Base-by-base conservation (phyloP, 2,888 invertebrate species). In the Monoplex corrugatus region DNA sequence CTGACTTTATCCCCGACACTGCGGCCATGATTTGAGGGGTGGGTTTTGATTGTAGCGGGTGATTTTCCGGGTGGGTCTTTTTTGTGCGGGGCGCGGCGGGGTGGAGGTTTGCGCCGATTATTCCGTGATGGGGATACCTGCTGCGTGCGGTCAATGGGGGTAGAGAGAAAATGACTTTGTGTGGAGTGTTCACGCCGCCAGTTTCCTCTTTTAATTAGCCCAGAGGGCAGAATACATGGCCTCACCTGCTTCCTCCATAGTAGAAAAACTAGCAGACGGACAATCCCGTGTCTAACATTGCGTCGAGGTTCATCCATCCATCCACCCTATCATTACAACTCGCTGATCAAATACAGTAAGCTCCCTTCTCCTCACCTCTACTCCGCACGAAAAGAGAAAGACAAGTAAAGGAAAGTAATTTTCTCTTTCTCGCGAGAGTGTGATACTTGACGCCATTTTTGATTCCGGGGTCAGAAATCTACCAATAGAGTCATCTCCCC, bases 401-500 rank as follows among this genome's bases (percentile, higher is more conserved):
- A 40, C 6, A 19, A n/a, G 28, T 6, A 78, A 23, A 23, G 19
- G 50, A 16, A 50, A 43, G 78, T 80, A 80, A 80, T 80, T 80
- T 32, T 68, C 40, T 23, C 23, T 19, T 40, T 43, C 23, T 43
- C 40, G 78, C 43, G 78, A 80, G 78, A 80, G 78, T 80, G 84
- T 84, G 84, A 45, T 57, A 84, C 50, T 84, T 84, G 84, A 84
- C 84, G 84, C 84, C 84, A 50, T 5, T 84, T 84, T 84, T 84
- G 45, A 84, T 50, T 50, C 50, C 84, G 50, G 50, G 84, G 84
- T 84, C 84, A 84, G 50, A 57, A 84, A 84, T 84, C 84, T 84
- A 84, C 84, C 35, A 35, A 84, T 84, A 84, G 84, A 84, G 84
- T 84, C 84, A 84, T 84, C 82, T 82, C 82, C 82, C 82, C 23